Evolutionary conservation across 2,113 vertebrate species (phyloP), one percentile per base, ranked within the genome.

Genomic region (Anseranas semipalmata): DNA sequence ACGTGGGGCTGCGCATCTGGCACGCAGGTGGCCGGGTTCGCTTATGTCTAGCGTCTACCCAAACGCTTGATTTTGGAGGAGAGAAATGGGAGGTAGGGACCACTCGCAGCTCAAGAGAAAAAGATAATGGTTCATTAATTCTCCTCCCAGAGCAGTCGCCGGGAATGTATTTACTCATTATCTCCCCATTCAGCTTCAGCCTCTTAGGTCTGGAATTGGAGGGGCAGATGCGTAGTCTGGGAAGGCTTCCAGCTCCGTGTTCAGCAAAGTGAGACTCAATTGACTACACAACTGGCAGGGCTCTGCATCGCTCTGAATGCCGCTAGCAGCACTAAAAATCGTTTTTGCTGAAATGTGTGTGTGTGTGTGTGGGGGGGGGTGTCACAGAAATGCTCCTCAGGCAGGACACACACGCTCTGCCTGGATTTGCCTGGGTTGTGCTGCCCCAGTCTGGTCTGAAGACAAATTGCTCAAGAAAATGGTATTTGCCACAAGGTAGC

Each of bases 151-250:
- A 83, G 78, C 84, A 91, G 80, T 82, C 2, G 2, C 84, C 76
- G 86, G 84, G 86, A 96, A 93, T 73, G 77, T 95, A 95, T 96
- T 96, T 96, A 85, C 84, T 96, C 95, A 95, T 97, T 95, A 97
- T 91, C 87, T 91, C 62, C 74, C 74, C 94, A 95, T 96, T 96
- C 96, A 96, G 95, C 77, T 89, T 55, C 91, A 95, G 91, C 70
- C 94, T 96, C 95, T 97, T 79, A 95, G 91, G 86, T 87, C 89
- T 95, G 7, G 28, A 93, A 94, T 92, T 96, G 92, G 66, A 96
- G 89, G 84, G 93, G 96, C 95, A 96, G 96, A 96, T 95, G 94
- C 84, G 37, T n/a, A 33, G 37, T 79, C 95, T 89, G 95, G 96
- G 95, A 96, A 96, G 70, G 90, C 41, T 95, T 97, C 96, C 96